Base-by-base conservation (phyloP, 2,888 invertebrate species). In the Aphidoletes aphidimyza region DNA sequence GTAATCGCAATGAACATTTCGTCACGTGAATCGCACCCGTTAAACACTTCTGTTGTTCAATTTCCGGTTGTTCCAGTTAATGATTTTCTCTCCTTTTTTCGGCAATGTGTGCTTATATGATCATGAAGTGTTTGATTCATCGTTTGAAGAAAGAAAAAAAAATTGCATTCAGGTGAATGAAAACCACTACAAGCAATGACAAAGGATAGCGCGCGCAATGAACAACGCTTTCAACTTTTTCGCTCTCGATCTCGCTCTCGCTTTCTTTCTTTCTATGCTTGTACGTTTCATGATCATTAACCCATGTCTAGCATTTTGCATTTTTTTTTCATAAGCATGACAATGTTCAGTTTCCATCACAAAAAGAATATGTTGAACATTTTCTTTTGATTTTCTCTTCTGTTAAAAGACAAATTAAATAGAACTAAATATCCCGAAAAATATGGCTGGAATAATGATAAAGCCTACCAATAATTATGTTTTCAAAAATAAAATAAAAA, bases 11-110 rank as follows among this genome's bases (percentile, higher is more conserved):
- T 1, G 30, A 34, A 69, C n/a, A 69, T 69, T 30, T 81, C 81
- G 81, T 81, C 81, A 81, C 81, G 36, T 81, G 81, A 81, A 81
- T 37, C 81, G 37, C 81, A 81, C 81, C 81, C 81, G 81, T 81
- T 81, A 37, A 81, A 81, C 37, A 22, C 37, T 36, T 37, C 37
- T 37, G 37, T 81, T 81, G 81, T 81, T 81, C 37, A 81, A 81
- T 81, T 11, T 81, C 81, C 81, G 81, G 81, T 81, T 81, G 81
- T 81, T 81, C 81, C 37, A 81, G 81, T 81, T 81, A 37, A 37
- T 30, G 30, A 26, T 59, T 3, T 54, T 54, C 9, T 54, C n/a
- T 54, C 54, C 5, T 22, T 54, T 22, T 22, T 11, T 54, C n/a
- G 22, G 9, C 2, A n/a, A n/a, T n/a, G n/a, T 9, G 54, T 14